Evolutionary conservation across 1,140 invertebrate genomes (phyloP).

Genomic region (Monochamus saltuarius): DNA sequence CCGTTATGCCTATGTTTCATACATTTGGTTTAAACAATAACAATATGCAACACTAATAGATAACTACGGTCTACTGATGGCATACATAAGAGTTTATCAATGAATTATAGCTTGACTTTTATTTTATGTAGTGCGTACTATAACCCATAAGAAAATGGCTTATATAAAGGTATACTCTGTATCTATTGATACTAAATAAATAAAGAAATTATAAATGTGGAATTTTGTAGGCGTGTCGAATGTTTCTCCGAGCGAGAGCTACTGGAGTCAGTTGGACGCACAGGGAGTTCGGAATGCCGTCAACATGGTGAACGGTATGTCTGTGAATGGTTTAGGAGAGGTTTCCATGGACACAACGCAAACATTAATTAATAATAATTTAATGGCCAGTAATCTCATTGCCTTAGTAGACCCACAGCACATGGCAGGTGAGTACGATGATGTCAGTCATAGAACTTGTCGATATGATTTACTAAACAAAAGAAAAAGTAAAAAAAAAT

Average conservation of each 20-base stretch:
- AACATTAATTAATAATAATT: conserved; percentile 57
- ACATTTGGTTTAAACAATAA: too few species aligned
- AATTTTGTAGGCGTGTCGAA: conserved; percentile 69
- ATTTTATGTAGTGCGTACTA: too few species aligned
- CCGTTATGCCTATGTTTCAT: too few species aligned
- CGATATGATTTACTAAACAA: background rate
- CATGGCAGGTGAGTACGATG: conserved; percentile 50
- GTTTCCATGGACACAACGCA: conserved; percentile 67
- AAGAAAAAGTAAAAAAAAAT: background rate
- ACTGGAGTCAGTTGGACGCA: conserved; percentile 83
- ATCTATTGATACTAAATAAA: too few species aligned
- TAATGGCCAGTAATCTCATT: conserved; percentile 53
- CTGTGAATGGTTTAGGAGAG: conserved; percentile 74
- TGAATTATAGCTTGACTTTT: too few species aligned
- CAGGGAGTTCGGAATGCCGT: conserved; percentile 70
- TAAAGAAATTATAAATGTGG: background rate
- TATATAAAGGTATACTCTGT: too few species aligned
- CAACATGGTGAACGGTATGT: conserved; percentile 79
- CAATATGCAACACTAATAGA: too few species aligned
- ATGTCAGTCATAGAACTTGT: conserved; percentile 22
- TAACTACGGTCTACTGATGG: too few species aligned
- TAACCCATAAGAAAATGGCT: too few species aligned
- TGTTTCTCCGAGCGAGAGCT: conserved; percentile 87
- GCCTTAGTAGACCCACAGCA: conserved; percentile 48
- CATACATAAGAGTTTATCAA: too few species aligned